Base-by-base conservation (phyloP, 2,797 vertebrate species). In the Rhinogobio ventralis region DNA sequence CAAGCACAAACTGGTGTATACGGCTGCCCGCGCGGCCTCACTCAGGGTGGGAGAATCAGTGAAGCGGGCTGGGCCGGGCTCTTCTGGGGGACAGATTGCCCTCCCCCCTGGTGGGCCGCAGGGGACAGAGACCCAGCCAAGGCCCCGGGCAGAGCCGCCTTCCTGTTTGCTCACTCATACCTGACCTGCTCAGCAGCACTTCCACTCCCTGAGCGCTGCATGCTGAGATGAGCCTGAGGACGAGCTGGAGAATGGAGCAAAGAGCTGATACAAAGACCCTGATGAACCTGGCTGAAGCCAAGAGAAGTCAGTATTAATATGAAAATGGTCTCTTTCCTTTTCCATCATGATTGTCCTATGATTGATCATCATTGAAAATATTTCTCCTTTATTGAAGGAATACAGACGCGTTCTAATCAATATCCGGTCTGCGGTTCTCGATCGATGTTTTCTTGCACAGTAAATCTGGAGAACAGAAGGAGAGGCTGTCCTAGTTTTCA, bases 401-500 rank as follows among this genome's bases (percentile, higher is more conserved):
- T 42, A 13, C 33, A 60, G n/a, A 42, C 4, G 20, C 4, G 0
- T 39, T 57, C 23, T 57, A 11, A 76, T 76, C 23, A 17, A 42
- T 76, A 42, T 25, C 15, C 9, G 23, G 53, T 13, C 51, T 33
- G 30, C 60, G 6, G 25, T 28, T 20, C 72, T 53, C 51, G 7
- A 76, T 76, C 13, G 0, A 57, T 76, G 55, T 39, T 60, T 10
- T 39, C 4, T 25, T 33, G 0, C 53, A 60, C 74, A 42, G 53
- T 76, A 76, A 25, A 73, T 79, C n/a, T 57, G 67, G 57, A 66
- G 92, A 93, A 94, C 93, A 93, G 92, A 92, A 95, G 93, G 93
- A 95, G 92, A 92, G 92, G 92, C 90, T 92, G 93, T 89, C 94
- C 94, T 95, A 95, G 93, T 95, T 95, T 95, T 90, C 91, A 91